These are phyloP conservation scores for Podargus strigoides DNA, from an alignment of 2,797 vertebrate genomes.

Conservation along the genomic window DNA sequence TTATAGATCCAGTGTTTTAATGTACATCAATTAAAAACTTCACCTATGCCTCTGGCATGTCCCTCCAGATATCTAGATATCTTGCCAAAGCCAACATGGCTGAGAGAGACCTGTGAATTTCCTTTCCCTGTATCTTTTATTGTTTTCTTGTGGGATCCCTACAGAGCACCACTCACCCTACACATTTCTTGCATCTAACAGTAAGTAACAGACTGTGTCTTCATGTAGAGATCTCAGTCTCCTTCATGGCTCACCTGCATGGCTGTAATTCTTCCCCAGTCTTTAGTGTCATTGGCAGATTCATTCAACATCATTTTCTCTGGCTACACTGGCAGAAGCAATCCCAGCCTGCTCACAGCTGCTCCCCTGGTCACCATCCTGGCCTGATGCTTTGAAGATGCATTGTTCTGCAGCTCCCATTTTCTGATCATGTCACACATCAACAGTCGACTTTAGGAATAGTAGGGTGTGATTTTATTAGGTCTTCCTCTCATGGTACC, in stretches of 20 bases:
- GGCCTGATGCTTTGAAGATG: background rate
- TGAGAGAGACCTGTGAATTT: background rate
- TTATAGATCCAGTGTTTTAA: background rate
- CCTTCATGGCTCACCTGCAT: accelerated
- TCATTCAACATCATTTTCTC: background rate
- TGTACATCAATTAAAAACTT: background rate
- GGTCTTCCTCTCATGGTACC: background rate
- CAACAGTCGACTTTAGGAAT: background rate
- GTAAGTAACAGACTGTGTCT: background rate
- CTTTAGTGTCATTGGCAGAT: background rate
- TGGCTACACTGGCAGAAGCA: background rate
- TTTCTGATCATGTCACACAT: background rate
- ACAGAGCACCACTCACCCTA: background rate
- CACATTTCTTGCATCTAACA: accelerated
- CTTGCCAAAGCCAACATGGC: background rate
- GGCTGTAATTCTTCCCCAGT: background rate
- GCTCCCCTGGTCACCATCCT: accelerated
- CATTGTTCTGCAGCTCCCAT: background rate
- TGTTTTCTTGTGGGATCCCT: background rate
- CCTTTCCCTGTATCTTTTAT: background rate
- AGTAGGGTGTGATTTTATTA: background rate
- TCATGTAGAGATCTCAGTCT: background rate
- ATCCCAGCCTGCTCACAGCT: background rate
- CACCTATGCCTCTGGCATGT: background rate
- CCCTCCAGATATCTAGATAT: background rate